Percentiles rank a stretch among this genome's conserved stretches.
Evolutionary conservation across 2,113 vertebrate genomes (phyloP).

Genomic region (Arizona elegans): DNA sequence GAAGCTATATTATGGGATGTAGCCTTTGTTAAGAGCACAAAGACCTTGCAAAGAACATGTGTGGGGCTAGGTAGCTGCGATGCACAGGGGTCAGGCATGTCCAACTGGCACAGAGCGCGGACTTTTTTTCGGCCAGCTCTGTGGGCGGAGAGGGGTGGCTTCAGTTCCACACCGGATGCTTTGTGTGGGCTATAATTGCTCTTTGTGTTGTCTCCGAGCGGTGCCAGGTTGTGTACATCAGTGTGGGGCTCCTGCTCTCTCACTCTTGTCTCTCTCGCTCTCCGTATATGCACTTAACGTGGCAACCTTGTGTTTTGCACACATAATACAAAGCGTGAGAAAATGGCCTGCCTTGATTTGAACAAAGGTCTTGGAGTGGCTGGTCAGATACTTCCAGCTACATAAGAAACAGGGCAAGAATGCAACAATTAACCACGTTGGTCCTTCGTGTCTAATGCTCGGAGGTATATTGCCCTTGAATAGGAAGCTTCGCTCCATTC

Average conservation of each 20-base stretch:
- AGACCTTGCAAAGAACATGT: background rate
- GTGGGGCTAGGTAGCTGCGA: background rate
- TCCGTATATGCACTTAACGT: background rate
- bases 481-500: background rate
- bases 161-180: background rate
- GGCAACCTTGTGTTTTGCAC: background rate
- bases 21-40: slow-evolving; percentile 12
- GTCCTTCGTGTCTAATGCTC: background rate
- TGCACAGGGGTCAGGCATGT: background rate
- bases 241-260: background rate
- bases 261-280: background rate
- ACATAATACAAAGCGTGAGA: no score
- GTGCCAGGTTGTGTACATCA: no score
- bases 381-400: background rate
- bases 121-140: background rate
- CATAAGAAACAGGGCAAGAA: background rate
- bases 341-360: background rate
- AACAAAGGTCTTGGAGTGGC: no score
- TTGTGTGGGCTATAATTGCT: background rate
- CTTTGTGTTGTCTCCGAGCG: background rate
- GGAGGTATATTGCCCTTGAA: background rate
- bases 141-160: background rate
- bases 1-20: slow-evolving; percentile 1
- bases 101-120: background rate
- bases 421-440: no score